Evolutionary conservation across 2,888 invertebrate species (phyloP), one percentile per base, ranked within the genome.

Genomic region (Cantharis flavilabris): DNA sequence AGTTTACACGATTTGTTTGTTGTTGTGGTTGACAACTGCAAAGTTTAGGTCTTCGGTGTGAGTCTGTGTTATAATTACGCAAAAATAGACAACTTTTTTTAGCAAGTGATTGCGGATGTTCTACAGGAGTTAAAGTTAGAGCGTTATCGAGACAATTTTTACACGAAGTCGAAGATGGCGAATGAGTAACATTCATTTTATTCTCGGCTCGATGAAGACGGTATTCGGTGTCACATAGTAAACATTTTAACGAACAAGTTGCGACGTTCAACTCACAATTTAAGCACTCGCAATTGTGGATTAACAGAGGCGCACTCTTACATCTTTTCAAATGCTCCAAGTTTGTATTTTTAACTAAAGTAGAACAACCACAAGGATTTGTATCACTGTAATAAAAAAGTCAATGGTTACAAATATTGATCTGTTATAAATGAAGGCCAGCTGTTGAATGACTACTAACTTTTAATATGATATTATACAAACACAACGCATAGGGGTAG

Each of bases 101-200:
- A 69, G 80, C 79, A 62, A 80, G 75, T 3, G 75, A 83, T 26
- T 81, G 82, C 26, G 86, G 85, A 75, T 86, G 84, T 83, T 88
- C 87, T 71, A 88, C 84, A 3, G 88, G 87, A 23, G 87, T 86
- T 77, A 88, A 80, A 74, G 81, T 80, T 16, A 81, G 81, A 64
- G 73, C 75, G 11, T 73, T 72, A 16, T 69, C 28, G 75, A 85
- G 83, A 84, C 87, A 88, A 81, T 86, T 86, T 83, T 87, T 88
- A 82, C 87, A 88, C 71, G 86, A 85, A n/a, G n/a, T n/a, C n/a
- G 49, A 49, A 49, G 49, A 13, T 9, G n/a, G 2, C 76, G 87
- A 86, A 82, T 85, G 86, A 69, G 86, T 84, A 76, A 87, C 81
- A 82, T 87, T 87, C 87, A 88, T 89, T 82, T 81, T 87, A 80